Percentiles rank a stretch among this genome's conserved stretches.
phyloP scores from a whole-genome alignment of 2,113 vertebrate genomes.

The Syrmaticus mikado region DNA sequence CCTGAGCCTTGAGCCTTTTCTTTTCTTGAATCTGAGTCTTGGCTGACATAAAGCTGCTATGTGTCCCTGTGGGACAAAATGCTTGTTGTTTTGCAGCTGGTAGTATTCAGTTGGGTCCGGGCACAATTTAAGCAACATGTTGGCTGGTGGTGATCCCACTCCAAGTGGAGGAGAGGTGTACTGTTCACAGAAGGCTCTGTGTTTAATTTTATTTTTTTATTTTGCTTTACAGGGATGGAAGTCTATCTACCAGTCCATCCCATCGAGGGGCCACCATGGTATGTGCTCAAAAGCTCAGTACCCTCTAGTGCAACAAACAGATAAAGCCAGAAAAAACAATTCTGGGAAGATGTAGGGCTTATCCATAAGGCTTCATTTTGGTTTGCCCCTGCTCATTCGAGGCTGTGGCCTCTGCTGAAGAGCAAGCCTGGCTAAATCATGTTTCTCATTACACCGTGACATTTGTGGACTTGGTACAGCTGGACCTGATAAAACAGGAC shows the following conservation, averaged over 20 bases:
- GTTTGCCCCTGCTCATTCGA: not conserved
- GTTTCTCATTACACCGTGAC: not conserved
- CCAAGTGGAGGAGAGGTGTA: not conserved
- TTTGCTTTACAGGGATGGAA: not conserved
- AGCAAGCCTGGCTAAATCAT: not conserved
- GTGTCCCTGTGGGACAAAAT: not conserved
- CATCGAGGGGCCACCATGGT: accelerated
- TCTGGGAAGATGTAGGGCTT: not conserved
- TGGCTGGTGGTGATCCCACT: not conserved
- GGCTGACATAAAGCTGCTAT: not conserved
- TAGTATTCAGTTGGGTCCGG: not conserved
- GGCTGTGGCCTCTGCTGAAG: not conserved
- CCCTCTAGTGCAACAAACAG: not conserved
- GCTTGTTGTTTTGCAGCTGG: not conserved
- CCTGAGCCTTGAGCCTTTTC: not conserved
- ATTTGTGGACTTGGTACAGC: not conserved
- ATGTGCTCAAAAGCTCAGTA: not conserved
- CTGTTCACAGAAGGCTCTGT: not conserved
- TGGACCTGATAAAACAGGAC: not conserved
- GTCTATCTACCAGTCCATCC: not conserved
- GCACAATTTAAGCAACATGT: not conserved
- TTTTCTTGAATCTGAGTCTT: not conserved
- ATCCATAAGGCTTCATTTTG: not conserved
- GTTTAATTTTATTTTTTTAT: not conserved
- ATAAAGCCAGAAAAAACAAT: not conserved